These are phyloP conservation scores for Peromyscus nudipes DNA, from an alignment of 2,797 vertebrate species.

Conservation along the genomic window DNA sequence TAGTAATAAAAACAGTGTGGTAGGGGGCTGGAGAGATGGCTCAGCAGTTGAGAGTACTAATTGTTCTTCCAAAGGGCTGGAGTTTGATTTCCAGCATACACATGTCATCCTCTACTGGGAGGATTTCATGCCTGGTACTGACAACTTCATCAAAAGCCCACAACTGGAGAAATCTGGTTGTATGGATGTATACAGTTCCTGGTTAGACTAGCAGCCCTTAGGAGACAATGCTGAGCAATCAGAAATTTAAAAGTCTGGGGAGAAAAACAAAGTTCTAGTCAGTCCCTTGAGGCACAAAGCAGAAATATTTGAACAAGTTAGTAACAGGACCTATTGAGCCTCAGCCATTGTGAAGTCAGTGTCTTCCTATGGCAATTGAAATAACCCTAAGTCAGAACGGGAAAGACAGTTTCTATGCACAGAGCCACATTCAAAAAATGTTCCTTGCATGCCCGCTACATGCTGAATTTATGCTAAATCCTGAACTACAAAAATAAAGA, in stretches of 20 bases:
- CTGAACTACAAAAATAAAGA: not conserved
- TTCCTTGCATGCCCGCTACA: not conserved
- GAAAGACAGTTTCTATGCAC: not conserved
- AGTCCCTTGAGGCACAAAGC: not conserved
- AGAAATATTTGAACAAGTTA: not conserved
- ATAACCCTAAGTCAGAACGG: constrained; percentile 1
- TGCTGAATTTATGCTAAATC: not conserved
- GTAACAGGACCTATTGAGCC: not conserved
- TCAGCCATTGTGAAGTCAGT: not conserved
- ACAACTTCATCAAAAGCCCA: not conserved
- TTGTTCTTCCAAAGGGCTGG: not conserved
- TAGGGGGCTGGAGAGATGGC: not conserved
- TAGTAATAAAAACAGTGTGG: not conserved
- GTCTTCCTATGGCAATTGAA: not conserved
- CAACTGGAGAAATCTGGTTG: not conserved
- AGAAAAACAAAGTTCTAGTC: constrained; percentile 37
- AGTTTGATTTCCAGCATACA: not conserved
- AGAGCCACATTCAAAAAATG: constrained; percentile 8
- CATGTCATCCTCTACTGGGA: not conserved
- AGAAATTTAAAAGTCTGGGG: not conserved
- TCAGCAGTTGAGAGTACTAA: not conserved
- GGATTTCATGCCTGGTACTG: not conserved
- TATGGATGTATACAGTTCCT: not conserved
- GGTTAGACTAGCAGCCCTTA: not conserved
- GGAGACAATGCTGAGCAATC: not conserved